Evolutionary conservation across 2,113 vertebrate species (phyloP), one percentile per base, ranked within the genome.

Genomic region (Numida meleagris): DNA sequence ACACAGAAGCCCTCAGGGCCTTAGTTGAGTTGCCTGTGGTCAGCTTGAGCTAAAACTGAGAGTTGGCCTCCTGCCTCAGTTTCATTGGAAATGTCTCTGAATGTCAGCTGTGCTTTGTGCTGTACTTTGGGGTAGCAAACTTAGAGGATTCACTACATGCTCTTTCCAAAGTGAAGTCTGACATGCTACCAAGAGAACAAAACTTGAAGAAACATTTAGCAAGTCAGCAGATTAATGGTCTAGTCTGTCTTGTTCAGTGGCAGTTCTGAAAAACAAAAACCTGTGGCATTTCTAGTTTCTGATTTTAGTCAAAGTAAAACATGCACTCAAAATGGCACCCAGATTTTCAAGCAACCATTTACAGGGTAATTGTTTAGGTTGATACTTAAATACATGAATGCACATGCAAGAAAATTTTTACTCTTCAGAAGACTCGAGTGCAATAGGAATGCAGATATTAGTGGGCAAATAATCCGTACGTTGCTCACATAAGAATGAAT

Each of bases 31-130:
- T 83, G 84, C 80, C 75, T 50, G 0, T 76, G 82, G 72, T 88
- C 67, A 82, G 46, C 34, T 67, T 83, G 61, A 58, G 80, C 76
- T 78, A 58, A 58, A 84, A 88, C 59, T 20, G 36, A 46, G 85
- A 82, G 10, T 13, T 93, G 70, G 86, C 57, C 75, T 86, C 71
- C 67, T 70, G 61, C 86, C 88, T 93, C 67, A 43, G 67, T 92
- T 95, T 90, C 0, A 0, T 66, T 84, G 82, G 55, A 48, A 57
- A 14, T 55, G 55, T 20, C 19, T 81, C 68, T 90, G 27, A 63
- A 74, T 74, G 92, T 88, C 90, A 95, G 62, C 71, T 93, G 21
- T 90, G 82, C 77, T 94, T 75, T 34, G 42, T 79, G 70, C 68
- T 75, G 57, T 84, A 0, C 42, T 82, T 82, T 84, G 66, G 48